Evolutionary conservation across 2,797 vertebrate species (phyloP), one percentile per base, ranked within the genome.

Genomic region (Acrossocheilus wenchowensis): DNA sequence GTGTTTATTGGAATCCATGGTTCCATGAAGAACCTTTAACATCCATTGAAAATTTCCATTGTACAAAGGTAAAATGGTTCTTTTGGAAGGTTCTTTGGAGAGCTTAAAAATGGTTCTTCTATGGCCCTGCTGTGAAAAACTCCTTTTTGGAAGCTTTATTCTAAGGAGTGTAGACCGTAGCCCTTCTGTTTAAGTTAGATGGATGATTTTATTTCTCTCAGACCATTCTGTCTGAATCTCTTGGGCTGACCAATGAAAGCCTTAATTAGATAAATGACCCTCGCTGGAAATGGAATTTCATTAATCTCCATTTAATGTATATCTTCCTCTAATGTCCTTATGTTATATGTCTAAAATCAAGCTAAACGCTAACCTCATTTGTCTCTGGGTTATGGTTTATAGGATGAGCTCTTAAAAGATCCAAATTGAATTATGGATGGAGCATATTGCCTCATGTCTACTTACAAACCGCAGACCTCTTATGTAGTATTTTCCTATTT

Each of bases 391-490:
- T 72, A 82, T 72, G 81, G 50, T 72, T 82, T 57, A 43, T 72
- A 57, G 57, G 26, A 79, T 45, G 68, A 85, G 77, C 84, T 80
- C 52, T 60, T 85, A 48, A 78, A 85, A 71, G 19, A 30, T 71
- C 64, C 6, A 60, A 43, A 85, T 43, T 57, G 64, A 85, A 71
- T 85, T 85, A 57, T 71, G 26, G 39, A 80, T 4, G 26, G 77
- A 80, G 21, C 17, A 15, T 75, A 66, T 39, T 75, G 57, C 43
- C 48, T 69, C 19, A 78, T 43, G 50, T 30, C 50, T 30, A 66
- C 64, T 71, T 23, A 19, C 7, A 48, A 85, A 79, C 66, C 66
- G 2, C 75, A 60, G 8, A 57, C 48, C 26, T 54, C 23, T 78
- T 45, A 52, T 5, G 14, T 69, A 43, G 15, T 60, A 43, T 85